Evolutionary conservation across 2,113 vertebrate genomes (phyloP).

Genomic region (Serinus canaria): DNA sequence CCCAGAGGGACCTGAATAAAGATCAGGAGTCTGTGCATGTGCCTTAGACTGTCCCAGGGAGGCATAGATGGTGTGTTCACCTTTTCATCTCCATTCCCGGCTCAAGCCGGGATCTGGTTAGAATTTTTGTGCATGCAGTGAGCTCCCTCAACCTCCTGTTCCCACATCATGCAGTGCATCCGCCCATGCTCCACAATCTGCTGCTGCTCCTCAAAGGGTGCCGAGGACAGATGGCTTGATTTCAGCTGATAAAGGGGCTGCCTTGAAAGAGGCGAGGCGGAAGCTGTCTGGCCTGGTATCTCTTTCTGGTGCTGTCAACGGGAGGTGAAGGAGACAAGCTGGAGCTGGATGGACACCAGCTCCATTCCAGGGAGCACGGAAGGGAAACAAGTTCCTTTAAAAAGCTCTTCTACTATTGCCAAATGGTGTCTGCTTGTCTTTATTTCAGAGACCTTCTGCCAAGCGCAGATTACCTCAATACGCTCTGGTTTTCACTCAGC

Average conservation of each 20-base stretch:
- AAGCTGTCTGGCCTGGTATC: not conserved
- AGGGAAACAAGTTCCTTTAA: not conserved
- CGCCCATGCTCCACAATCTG: not conserved
- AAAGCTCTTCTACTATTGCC: not conserved
- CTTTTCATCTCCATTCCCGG: not conserved
- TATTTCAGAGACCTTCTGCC: not conserved
- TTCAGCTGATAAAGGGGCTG: constrained; percentile 19
- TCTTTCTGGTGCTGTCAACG: not conserved
- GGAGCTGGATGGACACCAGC: not conserved
- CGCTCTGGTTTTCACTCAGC: not conserved
- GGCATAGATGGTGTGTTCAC: accelerated
- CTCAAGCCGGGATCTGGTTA: not conserved
- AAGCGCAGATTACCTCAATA: not conserved
- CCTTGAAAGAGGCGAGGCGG: not conserved
- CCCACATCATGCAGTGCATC: not conserved
- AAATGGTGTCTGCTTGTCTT: not conserved
- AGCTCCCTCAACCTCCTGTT: not conserved
- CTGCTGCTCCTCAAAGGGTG: not conserved
- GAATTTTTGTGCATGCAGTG: not conserved
- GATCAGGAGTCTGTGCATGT: accelerated
- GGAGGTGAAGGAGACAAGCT: not conserved
- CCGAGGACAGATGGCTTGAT: not conserved
- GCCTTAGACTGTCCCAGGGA: not conserved
- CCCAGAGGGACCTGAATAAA: not conserved
- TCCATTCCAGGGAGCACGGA: not conserved